Evolutionary conservation across 2,113 vertebrate species (phyloP), one percentile per base, ranked within the genome.

Genomic region (Malurus melanocephalus): DNA sequence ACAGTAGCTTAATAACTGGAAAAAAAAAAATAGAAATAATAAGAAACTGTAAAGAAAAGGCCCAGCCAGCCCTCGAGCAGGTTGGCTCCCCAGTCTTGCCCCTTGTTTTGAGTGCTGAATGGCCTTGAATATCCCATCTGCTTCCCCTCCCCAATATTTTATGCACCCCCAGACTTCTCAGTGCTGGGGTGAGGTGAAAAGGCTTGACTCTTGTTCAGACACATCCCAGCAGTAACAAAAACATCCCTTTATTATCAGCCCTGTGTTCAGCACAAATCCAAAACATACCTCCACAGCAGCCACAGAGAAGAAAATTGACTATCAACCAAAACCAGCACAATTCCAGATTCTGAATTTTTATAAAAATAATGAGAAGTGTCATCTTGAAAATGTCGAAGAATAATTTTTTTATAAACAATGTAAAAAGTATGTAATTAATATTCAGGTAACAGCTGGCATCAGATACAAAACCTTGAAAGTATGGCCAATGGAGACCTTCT

Each of bases 61-160:
- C 9, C 19, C 18, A 24, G 15, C 11, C 6, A 38, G 18, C 3
- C 10, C 18, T 22, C 1, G 0, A 13, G 19, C 46, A 53, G 16
- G 10, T 38, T 3, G 5, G 4, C 6, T 7, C 23, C n/a, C 11
- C 15, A 60, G 16, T 4, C 3, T 60, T 67, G 27, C 33, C 32
- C n/a, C 43, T 48, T 46, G 14, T 23, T 51, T 22, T 23, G 27
- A 64, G n/a, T 43, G 9, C 51, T n/a, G 14, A 64, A 27, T 42
- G 11, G 3, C n/a, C 16, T 51, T 43, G 32, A 45, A 19, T 2
- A 28, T 20, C 38, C 14, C 61, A 60, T 15, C 24, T 80, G 40
- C 33, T 24, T 32, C 20, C 30, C n/a, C 27, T 46, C 42, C 40
- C 53, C 68, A 46, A 1, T 7, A 11, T 26, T 24, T 13, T 60